Evolutionary conservation across 2,113 vertebrate genomes (phyloP), one percentile per base, ranked within the genome.

Genomic region (Dendrocopos noguchii): DNA sequence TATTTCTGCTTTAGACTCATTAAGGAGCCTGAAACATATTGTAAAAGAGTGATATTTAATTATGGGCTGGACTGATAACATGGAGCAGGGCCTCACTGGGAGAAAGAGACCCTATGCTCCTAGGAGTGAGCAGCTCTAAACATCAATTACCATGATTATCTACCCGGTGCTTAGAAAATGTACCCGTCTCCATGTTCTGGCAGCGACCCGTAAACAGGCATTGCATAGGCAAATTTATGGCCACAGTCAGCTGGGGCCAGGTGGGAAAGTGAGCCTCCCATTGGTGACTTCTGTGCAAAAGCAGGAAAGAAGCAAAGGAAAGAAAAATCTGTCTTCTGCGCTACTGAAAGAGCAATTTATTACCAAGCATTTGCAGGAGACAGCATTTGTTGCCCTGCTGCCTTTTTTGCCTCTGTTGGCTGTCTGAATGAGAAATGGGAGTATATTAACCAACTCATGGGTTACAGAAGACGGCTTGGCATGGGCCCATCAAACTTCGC

Each of bases 271-370:
- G 2, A 95, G 97, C 90, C 89, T 97, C 94, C 93, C 88, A 97
- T 98, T 97, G 97, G 97, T 4, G 73, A 93, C 86, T 97, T 95
- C 95, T 94, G 88, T 70, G 97, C 88, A 91, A 95, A 93, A 97
- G 94, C 66, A 97, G 95, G 92, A 91, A 95, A 95, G 94, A 95
- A 65, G 91, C 83, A 92, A 94, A 97, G 97, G 97, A 97, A 98
- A 98, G 98, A 97, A 98, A 98, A 98, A 98, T 98, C 97, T 98
- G 97, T 99, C 98, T 99, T 98, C 96, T 95, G 96, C 97, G 92
- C 96, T 96, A 96, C 98, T 98, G 98, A 98, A 98, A 98, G 98
- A 98, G 98, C 98, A 98, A 98, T 99, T 99, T 99, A 99, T 99
- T 98, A 99, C 98, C 67, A 85, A 98, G 97, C 98, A 97, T 98